Evolutionary conservation across 2,888 invertebrate species (phyloP).

Genomic region (Smittia aterrima): DNA sequence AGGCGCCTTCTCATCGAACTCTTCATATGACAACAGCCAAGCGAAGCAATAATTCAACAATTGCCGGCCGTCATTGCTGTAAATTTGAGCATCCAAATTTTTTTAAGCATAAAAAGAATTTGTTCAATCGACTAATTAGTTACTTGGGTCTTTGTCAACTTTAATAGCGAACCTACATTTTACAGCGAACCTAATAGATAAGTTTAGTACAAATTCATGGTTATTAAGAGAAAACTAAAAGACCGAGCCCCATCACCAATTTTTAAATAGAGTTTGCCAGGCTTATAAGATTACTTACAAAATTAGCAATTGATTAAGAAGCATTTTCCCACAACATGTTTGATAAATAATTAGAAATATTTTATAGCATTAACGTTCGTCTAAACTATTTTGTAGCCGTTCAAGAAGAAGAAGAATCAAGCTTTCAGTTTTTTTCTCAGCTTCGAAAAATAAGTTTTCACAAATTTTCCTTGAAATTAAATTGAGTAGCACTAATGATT

Average conservation of each 20-base stretch:
- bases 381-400: not conserved
- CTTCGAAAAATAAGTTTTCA: too few relatives aligned
- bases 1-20: conserved; percentile 35
- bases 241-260: not conserved
- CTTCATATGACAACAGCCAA: conserved; percentile 21
- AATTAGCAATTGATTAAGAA: too few relatives aligned
- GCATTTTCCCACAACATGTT: too few relatives aligned
- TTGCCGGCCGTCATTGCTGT: not conserved
- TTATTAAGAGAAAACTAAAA: not conserved
- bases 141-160: too few relatives aligned
- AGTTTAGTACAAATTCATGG: conserved; percentile 7
- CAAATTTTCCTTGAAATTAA: not conserved
- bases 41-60: conserved; percentile 25
- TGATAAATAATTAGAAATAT: not conserved
- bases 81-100: not conserved
- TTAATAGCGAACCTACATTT: too few relatives aligned
- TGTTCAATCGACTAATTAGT: too few relatives aligned
- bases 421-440: too few relatives aligned
- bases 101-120: too few relatives aligned
- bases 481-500: not conserved
- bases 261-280: not conserved
- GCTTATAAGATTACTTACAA: too few relatives aligned
- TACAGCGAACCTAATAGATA: not conserved
- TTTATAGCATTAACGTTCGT: not conserved
- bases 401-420: too few relatives aligned